Base-by-base conservation (phyloP, 2,888 invertebrate species). In the Fabriciana adippe region DNA sequence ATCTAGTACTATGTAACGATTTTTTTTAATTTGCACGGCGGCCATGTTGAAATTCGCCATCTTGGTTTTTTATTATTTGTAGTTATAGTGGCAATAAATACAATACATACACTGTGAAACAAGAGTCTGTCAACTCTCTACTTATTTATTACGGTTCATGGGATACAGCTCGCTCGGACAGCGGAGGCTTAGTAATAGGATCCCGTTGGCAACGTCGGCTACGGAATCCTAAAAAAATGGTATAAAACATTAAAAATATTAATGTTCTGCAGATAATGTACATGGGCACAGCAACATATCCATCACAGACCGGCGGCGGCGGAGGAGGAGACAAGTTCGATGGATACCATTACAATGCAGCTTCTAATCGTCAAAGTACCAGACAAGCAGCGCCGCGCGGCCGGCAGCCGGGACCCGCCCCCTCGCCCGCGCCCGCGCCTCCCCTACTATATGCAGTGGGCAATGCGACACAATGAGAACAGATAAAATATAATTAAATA, bases 271-370 rank as follows among this genome's bases (percentile, higher is more conserved):
- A 92, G 92, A 82, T 92, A 66, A 91, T 92, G 89, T 92, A 92
- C 79, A 91, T 92, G 90, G 92, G 92, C 47, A 89, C 90, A 15
- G 91, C 91, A 2, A 89, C 90, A 47, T 90, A 81, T 78, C 90
- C 90, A 1, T 76, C 87, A 75, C 82, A 16, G 75, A 79, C 70
- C 26, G 74, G 75, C 14, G 66, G 72, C 18, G 69, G n/a, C n/a
- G n/a, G 72, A 13, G 68, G 72, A 13, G 68, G 73, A 6, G 89
- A 90, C 75, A 92, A 91, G 74, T 91, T 90, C 76, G 92, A 90
- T 65, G 92, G 92, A 8, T 92, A 92, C 82, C 92, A 92, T 77
- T 92, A 92, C 83, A 92, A 92, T 79, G 92, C 92, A 35, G 92
- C 92, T 45, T 89, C 91, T 3, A 92, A 84, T 77, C 79, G 91